Percentiles rank a stretch among this genome's conserved stretches.
Conservation (phyloP, 2,888 invertebrate genomes). For the Eurytoma adleriae region DNA sequence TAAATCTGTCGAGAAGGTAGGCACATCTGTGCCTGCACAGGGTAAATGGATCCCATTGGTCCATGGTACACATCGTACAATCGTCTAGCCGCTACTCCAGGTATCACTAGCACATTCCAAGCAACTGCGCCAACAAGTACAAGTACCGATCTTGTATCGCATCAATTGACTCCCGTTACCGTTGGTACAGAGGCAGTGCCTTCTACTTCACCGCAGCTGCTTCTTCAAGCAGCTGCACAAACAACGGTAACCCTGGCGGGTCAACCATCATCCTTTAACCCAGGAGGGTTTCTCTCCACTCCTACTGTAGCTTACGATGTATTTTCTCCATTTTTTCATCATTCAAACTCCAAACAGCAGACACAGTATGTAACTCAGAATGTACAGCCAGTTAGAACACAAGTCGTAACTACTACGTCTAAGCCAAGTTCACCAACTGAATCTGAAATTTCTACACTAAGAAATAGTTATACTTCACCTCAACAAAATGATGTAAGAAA, state of each 20-base stretch:
- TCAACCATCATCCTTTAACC: constrained; percentile 83
- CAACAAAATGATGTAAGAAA: constrained; percentile 75
- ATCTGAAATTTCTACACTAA: constrained; percentile 78
- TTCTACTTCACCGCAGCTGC: constrained; percentile 81
- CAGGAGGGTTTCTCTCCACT: constrained; percentile 85
- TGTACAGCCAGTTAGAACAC: constrained; percentile 80
- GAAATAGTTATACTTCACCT: constrained; percentile 80
- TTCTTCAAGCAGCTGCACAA: constrained; percentile 82
- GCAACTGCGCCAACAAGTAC: constrained; percentile 84
- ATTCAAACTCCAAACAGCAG: constrained; percentile 84
- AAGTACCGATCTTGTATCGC: constrained; percentile 79
- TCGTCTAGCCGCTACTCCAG: constrained; percentile 85
- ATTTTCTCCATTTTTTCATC: constrained; percentile 89
- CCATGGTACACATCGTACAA: constrained; percentile 93
- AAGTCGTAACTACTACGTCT: constrained; percentile 68
- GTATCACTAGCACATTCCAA: constrained; percentile 79
- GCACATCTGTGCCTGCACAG: constrained; percentile 52
- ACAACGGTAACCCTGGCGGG: constrained; percentile 80
- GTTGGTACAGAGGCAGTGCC: constrained; percentile 74
- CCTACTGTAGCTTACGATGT: constrained; percentile 85
- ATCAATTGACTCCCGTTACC: constrained; percentile 76
- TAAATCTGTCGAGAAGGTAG: constrained; percentile 15
- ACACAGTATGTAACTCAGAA: constrained; percentile 86
- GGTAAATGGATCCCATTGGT: constrained; percentile 90
- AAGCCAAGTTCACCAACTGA: constrained; percentile 77